Conservation (phyloP, 2,888 invertebrate species). For the Cephus pulcher region DNA sequence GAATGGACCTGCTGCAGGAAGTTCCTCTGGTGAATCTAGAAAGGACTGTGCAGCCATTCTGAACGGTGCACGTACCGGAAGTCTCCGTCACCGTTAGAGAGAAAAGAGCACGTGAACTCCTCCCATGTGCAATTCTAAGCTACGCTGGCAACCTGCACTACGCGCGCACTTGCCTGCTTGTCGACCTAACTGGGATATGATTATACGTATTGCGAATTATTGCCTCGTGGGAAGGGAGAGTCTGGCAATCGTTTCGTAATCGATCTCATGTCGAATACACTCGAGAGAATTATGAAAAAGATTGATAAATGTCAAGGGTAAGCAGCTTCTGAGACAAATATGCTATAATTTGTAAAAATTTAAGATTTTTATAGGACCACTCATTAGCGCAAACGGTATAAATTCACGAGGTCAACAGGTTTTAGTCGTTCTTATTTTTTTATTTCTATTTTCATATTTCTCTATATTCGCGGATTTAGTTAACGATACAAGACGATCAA, state of each 20-base stretch:
- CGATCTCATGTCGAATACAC: not conserved
- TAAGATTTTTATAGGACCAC: not conserved
- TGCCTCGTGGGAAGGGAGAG: not conserved
- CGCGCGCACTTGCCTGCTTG: not conserved
- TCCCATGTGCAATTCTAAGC: not conserved
- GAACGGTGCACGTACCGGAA: conserved; percentile 26
- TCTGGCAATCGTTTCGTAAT: not conserved
- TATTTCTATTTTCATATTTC: no score
- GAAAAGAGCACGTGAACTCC: conserved; percentile 27
- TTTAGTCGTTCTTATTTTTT: not conserved
- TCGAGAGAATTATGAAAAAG: not conserved
- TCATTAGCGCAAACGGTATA: not conserved
- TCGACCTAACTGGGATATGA: not conserved
- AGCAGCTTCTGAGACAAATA: not conserved
- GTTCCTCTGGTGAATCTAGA: not conserved
- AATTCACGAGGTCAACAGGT: not conserved
- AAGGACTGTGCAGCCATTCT: conserved; percentile 17
- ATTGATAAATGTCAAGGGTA: not conserved
- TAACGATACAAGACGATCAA: not conserved
- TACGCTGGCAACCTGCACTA: not conserved
- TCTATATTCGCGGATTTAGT: not conserved
- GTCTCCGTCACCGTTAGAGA: conserved; percentile 24
- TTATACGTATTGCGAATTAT: not conserved
- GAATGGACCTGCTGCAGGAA: not conserved
- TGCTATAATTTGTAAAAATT: not conserved